phyloP scores from a whole-genome alignment of 2,888 invertebrate genomes.

The Diadegma fenestrale region DNA sequence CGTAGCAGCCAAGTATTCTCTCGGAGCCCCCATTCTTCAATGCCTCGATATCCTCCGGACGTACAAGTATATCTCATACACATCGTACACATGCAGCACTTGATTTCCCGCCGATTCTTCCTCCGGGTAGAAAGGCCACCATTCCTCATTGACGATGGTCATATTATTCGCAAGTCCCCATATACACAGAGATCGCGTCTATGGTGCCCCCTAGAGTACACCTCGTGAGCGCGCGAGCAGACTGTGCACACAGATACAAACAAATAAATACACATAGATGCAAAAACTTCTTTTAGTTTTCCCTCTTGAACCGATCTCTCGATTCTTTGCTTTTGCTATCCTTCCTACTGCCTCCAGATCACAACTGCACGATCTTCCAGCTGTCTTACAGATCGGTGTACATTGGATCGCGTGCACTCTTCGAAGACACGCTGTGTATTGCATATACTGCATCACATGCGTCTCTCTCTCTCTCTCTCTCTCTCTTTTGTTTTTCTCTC shows the following conservation, averaged over 20 bases:
- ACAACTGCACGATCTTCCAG: slow-evolving; percentile 67
- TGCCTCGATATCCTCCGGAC: slow-evolving; percentile 70
- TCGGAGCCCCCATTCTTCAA: slow-evolving; percentile 65
- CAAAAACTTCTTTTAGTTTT: slow-evolving; percentile 51
- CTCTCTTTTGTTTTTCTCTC: slow-evolving; percentile 12
- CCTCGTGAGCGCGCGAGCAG: slow-evolving; percentile 31
- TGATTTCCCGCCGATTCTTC: slow-evolving; percentile 63
- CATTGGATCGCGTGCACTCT: slow-evolving; percentile 69
- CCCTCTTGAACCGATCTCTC: slow-evolving; percentile 9
- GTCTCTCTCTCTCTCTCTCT: slow-evolving; percentile 35
- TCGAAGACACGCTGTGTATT: slow-evolving; percentile 60
- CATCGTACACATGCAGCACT: slow-evolving; percentile 40
- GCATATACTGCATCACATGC: slow-evolving; percentile 47
- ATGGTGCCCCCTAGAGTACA: slow-evolving; percentile 15
- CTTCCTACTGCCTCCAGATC: slow-evolving; percentile 57
- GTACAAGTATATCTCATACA: slow-evolving; percentile 62
- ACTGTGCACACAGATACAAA: slow-evolving; percentile 25
- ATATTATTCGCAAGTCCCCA: slow-evolving; percentile 58
- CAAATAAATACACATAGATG: slow-evolving; percentile 10
- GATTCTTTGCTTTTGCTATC: slow-evolving; percentile 20
- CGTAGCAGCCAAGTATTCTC: slow-evolving; percentile 44
- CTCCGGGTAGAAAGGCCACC: slow-evolving; percentile 63
- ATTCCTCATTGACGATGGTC: slow-evolving; percentile 64
- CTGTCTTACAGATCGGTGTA: slow-evolving; percentile 68
- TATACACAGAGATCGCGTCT: slow-evolving; percentile 32